Evolutionary conservation across 2,888 invertebrate species (phyloP).

Genomic region (Standfussiana lucernea): DNA sequence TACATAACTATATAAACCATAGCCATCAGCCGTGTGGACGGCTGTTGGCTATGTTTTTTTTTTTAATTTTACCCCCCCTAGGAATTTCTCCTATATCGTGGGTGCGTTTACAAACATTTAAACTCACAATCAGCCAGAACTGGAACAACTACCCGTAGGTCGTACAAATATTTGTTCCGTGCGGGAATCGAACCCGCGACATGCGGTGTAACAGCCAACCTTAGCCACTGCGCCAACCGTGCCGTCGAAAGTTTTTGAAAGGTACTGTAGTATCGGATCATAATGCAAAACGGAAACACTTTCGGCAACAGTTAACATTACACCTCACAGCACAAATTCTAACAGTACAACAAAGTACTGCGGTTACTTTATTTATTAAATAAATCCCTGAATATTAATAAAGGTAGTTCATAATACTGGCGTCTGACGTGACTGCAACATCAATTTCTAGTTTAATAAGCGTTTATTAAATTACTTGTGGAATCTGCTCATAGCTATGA

Average conservation of each 20-base stretch:
- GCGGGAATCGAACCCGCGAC: not conserved
- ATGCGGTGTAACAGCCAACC: not conserved
- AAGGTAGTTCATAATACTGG: constrained; percentile 4
- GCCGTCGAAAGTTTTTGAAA: not conserved
- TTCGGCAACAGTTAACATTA: not conserved
- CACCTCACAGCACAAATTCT: constrained; percentile 5
- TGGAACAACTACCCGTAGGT: no score
- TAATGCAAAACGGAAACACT: not conserved
- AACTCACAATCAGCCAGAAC: no score
- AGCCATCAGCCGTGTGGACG: not conserved
- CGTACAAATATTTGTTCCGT: no score
- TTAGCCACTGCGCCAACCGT: not conserved
- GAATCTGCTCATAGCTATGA: not conserved
- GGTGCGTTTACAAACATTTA: no score
- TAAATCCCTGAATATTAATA: not conserved
- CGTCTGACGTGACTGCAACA: constrained; percentile 2
- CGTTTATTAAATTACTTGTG: constrained; percentile 8
- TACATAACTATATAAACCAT: not conserved
- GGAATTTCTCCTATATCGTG: no score
- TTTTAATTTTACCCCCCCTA: no score
- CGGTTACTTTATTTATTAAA: not conserved
- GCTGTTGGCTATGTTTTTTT: no score
- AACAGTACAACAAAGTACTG: not conserved
- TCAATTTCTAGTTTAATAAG: constrained; percentile 16
- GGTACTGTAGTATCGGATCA: not conserved